Evolutionary conservation across 2,113 vertebrate species (phyloP), one percentile per base, ranked within the genome.

Genomic region (Vanacampus margaritifer): DNA sequence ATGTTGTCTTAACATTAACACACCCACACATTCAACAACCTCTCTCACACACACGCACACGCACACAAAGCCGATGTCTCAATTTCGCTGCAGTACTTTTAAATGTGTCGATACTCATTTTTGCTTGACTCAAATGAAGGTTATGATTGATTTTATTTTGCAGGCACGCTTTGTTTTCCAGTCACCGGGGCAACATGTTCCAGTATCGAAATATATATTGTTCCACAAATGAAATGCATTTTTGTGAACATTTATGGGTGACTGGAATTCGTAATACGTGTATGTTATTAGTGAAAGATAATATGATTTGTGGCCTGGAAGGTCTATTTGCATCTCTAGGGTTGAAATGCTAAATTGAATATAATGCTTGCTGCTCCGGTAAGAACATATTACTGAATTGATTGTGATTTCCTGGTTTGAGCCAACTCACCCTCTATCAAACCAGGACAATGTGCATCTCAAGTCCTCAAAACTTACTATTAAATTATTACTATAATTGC

Each of bases 131-230:
- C 81, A 83, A 84, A 83, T 88, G 74, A 88, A 82, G 72, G 75
- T 46, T 85, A 72, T 53, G 10, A 88, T 88, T 87, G 82, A 87
- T 89, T 86, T 83, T 71, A 71, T 56, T 74, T 85, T 88, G 84
- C 72, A 65, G 71, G 76, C 78, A 85, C 50, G 71, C 62, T 48
- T 66, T 71, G 68, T 75, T 84, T 85, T 85, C 73, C 79, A 79
- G 80, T 74, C 46, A 37, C 69, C 36, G 2, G 65, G 71, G 67
- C 56, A 50, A 66, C 63, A 78, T 68, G 61, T 77, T 84, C 75
- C 74, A 78, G 64, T 59, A 82, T 63, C 57, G 64, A 79, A 75
- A 80, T 79, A 63, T 76, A 75, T 86, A 78, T 72, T 76, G 80
- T 75, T 79, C 68, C 71, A 64, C 73, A 80, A 71, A 84, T 80